Evolutionary conservation across 2,113 vertebrate species (phyloP).

Genomic region (Planiliza haematocheilus): DNA sequence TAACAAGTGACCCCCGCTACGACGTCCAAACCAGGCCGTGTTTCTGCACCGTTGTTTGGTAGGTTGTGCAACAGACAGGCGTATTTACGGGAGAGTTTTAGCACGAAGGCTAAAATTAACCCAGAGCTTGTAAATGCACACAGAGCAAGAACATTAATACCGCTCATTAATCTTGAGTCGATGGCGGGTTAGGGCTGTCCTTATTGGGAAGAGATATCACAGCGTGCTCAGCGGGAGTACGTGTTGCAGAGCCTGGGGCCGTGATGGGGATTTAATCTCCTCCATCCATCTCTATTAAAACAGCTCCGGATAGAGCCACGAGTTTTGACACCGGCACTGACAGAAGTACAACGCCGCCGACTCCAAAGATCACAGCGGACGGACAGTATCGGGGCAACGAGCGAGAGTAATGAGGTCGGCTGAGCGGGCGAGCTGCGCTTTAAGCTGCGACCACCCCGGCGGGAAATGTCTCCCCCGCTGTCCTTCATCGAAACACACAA

Average conservation of each 20-base stretch:
- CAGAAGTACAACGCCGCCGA: not conserved
- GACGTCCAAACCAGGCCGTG: conserved; percentile 11
- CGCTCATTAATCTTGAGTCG: conserved; percentile 55
- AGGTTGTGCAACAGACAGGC: conserved; percentile 13
- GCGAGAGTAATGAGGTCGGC: not conserved
- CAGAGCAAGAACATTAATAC: conserved; percentile 42
- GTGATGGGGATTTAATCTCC: conserved; percentile 64
- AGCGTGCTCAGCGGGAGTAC: conserved; percentile 35
- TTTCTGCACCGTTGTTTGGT: not conserved
- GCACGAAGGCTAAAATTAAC: conserved; percentile 50
- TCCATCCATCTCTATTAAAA: conserved; percentile 70
- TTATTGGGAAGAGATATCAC: conserved; percentile 57
- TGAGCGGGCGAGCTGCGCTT: not conserved
- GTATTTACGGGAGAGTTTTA: conserved; percentile 13
- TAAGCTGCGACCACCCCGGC: not conserved
- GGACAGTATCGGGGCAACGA: not conserved
- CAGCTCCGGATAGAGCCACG: conserved; percentile 24
- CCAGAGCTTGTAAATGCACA: conserved; percentile 29
- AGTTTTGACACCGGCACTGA: conserved; percentile 18
- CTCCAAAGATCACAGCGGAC: not conserved
- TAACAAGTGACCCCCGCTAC: conserved; percentile 6
- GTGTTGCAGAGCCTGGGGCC: conserved; percentile 31
- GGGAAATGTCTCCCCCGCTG: not conserved
- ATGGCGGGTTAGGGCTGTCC: conserved; percentile 38
- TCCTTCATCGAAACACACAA: no score